Percentiles rank a stretch among this genome's conserved stretches.
Evolutionary conservation across 2,113 vertebrate species (phyloP).

Genomic region (Phyllostomus hastatus): DNA sequence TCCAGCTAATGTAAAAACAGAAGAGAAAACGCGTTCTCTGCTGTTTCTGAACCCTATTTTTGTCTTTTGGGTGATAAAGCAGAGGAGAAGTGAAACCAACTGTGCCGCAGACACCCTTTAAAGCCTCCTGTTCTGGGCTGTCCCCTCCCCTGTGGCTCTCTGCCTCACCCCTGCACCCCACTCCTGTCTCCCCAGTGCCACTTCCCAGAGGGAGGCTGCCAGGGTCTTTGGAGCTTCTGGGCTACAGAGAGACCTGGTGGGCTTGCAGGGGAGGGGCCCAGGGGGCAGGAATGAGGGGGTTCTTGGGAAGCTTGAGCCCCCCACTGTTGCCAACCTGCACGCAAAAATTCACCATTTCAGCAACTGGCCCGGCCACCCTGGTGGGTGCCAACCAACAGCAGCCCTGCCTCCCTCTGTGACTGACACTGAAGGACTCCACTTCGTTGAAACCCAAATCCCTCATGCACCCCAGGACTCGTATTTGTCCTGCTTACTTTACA

Average conservation of each 20-base stretch:
- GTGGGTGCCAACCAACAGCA: not conserved
- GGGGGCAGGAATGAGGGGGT: not conserved
- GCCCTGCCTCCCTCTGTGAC: not conserved
- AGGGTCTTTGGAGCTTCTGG: not conserved
- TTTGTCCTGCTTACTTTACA: not conserved
- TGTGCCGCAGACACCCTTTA: not conserved
- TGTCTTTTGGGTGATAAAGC: not conserved
- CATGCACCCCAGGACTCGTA: accelerated
- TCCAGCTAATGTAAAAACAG: not conserved
- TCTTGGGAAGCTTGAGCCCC: not conserved
- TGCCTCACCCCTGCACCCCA: accelerated
- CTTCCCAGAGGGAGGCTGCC: not conserved
- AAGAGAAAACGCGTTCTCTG: not conserved
- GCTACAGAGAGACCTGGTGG: not conserved
- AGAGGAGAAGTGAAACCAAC: not conserved
- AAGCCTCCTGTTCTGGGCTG: not conserved
- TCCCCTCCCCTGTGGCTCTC: not conserved
- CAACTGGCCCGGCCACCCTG: too few relatives aligned
- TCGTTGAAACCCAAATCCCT: not conserved
- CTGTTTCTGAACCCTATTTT: not conserved
- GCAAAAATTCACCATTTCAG: not conserved
- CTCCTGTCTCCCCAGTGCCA: not conserved
- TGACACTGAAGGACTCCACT: not conserved
- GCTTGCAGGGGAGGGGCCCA: not conserved
- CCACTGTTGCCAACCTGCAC: accelerated